phyloP scores from a whole-genome alignment of 2,113 vertebrate genomes.

The Ia io region DNA sequence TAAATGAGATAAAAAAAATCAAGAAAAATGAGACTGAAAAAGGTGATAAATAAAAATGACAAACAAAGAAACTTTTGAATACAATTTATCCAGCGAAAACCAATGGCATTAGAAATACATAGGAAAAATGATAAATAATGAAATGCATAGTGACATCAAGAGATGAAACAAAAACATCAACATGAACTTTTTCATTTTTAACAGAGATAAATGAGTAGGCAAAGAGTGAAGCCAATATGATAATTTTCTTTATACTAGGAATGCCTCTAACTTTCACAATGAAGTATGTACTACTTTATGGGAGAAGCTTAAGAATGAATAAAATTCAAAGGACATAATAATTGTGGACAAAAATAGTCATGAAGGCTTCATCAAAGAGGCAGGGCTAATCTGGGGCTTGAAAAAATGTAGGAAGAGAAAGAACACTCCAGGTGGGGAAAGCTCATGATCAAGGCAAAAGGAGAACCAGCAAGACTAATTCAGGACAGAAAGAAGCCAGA shows the following conservation, averaged over 20 bases:
- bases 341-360: neutral
- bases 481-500: neutral
- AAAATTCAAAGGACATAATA: neutral
- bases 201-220: neutral
- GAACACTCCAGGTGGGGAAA: neutral
- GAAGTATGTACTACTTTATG: neutral
- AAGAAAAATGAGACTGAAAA: conserved; percentile 2
- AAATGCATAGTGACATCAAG: neutral
- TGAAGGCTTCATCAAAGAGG: neutral
- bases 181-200: neutral
- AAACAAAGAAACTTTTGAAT: neutral
- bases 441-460: neutral
- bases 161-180: neutral
- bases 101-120: neutral
- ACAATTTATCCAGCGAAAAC: neutral
- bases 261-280: neutral
- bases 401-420: neutral
- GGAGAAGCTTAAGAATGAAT: conserved; percentile 23
- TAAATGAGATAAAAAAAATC: neutral
- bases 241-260: neutral
- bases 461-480: neutral
- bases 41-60: neutral
- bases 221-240: neutral
- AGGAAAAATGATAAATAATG: neutral
- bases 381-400: neutral